Conservation (phyloP, 1,140 invertebrate species). For the Nephotettix cincticeps region DNA sequence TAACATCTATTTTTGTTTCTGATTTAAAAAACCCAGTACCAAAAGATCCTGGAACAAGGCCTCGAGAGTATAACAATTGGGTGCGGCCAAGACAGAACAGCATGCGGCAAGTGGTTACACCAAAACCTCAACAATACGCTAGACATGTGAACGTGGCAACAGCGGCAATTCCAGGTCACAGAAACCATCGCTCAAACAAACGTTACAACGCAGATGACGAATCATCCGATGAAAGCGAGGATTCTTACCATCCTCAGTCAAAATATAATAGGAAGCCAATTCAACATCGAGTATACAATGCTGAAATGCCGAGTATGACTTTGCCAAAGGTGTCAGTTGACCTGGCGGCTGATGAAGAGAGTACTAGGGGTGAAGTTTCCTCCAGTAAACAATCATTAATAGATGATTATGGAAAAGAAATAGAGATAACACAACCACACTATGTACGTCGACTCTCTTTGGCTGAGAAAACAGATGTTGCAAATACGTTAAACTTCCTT, state of each 20-base stretch:
- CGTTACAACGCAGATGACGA: not conserved
- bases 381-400: too few relatives aligned
- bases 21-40: slow-evolving; percentile 10
- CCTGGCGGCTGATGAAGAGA: too few relatives aligned
- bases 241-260: not conserved
- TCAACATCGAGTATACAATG: not conserved
- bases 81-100: not conserved
- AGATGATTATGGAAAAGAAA: too few relatives aligned
- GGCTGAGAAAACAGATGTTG: too few relatives aligned
- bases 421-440: too few relatives aligned
- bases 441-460: too few relatives aligned
- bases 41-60: not conserved
- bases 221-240: not conserved
- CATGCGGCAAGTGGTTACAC: not conserved
- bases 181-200: not conserved
- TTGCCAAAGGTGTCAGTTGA: not conserved
- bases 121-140: not conserved
- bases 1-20: slow-evolving; percentile 1
- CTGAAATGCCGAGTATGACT: not conserved
- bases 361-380: too few relatives aligned
- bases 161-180: not conserved
- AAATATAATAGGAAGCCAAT: not conserved
- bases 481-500: too few relatives aligned
- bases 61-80: not conserved
- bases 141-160: not conserved